phyloP scores from a whole-genome alignment of 2,113 vertebrate species.

The Amphilophus citrinellus region DNA sequence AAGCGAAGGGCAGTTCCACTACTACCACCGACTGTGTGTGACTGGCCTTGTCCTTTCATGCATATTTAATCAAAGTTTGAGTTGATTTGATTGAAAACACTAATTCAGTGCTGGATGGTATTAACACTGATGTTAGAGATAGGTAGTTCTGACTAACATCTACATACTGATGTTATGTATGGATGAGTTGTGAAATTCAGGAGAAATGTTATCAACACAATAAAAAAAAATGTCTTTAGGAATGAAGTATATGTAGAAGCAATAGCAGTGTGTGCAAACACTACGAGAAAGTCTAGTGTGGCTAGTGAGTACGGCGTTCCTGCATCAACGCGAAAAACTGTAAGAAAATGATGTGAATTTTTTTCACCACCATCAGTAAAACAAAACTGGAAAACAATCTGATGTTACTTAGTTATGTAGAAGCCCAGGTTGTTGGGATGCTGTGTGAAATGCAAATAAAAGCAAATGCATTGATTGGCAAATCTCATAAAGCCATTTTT shows the following conservation, averaged over 20 bases:
- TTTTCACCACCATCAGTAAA: neutral
- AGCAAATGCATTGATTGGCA: neutral
- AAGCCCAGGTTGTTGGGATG: neutral
- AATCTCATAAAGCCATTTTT: neutral
- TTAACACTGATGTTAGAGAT: neutral
- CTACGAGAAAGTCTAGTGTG: neutral
- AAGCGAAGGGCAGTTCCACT: neutral
- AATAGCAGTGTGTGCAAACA: neutral
- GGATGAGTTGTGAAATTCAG: neutral
- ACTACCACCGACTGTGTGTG: too few relatives aligned
- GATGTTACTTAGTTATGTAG: neutral
- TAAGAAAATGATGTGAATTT: neutral
- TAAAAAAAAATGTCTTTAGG: neutral
- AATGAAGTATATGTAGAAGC: neutral
- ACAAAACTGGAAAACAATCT: neutral
- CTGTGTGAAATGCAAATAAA: neutral
- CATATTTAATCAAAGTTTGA: too few relatives aligned
- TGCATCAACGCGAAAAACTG: too few relatives aligned
- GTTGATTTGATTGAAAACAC: too few relatives aligned
- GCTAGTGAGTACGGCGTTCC: neutral
- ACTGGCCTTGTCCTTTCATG: too few relatives aligned
- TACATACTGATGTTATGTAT: too few relatives aligned
- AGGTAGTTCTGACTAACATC: too few relatives aligned
- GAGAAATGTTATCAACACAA: neutral
- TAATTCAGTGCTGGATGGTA: too few relatives aligned